A percentile compares a stretch with the other conserved stretches of the same genome.
Conservation (phyloP, 2,888 invertebrate genomes). For the Drosophila vallismaia region DNA sequence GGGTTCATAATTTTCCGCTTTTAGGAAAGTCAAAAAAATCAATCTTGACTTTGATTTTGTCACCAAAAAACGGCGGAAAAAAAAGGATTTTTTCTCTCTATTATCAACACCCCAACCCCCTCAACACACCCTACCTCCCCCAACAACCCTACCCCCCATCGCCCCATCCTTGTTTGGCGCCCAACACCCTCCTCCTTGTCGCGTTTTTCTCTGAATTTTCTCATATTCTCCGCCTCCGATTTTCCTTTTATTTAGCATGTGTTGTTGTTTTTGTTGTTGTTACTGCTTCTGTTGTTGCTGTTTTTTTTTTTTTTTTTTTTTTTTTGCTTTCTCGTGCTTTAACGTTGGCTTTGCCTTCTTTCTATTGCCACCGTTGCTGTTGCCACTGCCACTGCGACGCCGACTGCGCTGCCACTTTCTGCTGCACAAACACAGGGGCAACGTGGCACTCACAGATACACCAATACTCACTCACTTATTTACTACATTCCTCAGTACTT, state of each 20-base stretch:
- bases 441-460: constrained; percentile 44
- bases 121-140: no score
- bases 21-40: no score
- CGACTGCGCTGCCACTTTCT: constrained; percentile 29
- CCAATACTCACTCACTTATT: constrained; percentile 57
- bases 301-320: constrained; percentile 3
- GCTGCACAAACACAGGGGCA: constrained; percentile 5
- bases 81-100: constrained; percentile 27
- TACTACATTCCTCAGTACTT: constrained; percentile 82
- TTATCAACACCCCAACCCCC: not conserved
- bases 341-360: constrained; percentile 39
- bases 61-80: no score
- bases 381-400: constrained; percentile 24
- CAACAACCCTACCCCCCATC: not conserved
- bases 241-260: constrained; percentile 72
- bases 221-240: constrained; percentile 41
- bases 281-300: no score
- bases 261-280: no score
- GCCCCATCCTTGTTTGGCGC: not conserved
- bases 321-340: constrained; percentile 43
- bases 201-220: constrained; percentile 60
- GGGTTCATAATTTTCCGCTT: no score
- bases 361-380: constrained; percentile 32
- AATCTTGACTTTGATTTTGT: no score
- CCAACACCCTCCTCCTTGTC: not conserved